Base-by-base conservation (phyloP, 2,797 vertebrate species). In the Dromococcyx pavoninus region DNA sequence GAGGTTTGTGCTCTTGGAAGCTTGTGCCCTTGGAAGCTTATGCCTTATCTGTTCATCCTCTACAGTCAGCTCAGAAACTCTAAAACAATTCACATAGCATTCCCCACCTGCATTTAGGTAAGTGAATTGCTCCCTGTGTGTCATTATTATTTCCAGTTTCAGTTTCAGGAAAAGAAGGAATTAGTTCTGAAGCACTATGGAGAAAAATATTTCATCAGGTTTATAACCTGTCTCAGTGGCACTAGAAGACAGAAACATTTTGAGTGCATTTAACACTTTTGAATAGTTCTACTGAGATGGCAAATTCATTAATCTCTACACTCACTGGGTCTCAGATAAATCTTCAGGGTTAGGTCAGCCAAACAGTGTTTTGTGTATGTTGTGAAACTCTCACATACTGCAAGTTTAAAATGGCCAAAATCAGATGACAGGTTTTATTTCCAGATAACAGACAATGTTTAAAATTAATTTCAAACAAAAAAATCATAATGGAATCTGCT, bases 401-500 rank as follows among this genome's bases (percentile, higher is more conserved):
- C 39, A 69, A 58, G 13, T 54, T 70, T 18, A 51, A 61, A 61
- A 53, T 9, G 79, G 4, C 11, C 23, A 70, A 76, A 79, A 70
- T 8, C 13, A 61, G 17, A 5, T 58, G 17, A 67, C 2, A 78
- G 5, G 5, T 3, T 71, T 44, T 54, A 48, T 22, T 58, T 77
- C 48, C 44, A 10, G 50, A 37, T 7, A 76, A 54, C 3, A 3
- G 3, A 6, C 3, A 44, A 8, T 22, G 11, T 72, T 76, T 23
- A n/a, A 79, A 93, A 74, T 50, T 27, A 13, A 54, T 62, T 96
- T 79, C 41, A 48, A 79, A 58, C 4, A 13, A 15, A 75, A 92
- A 92, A 89, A 33, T 76, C 8, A 51, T 62, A 90, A 66, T 48
- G 11, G 16, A 75, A 28, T 58, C 33, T 66, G 41, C 7, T 66